Base-by-base conservation (phyloP, 2,797 vertebrate genomes). In the Gymnodraco acuticeps region DNA sequence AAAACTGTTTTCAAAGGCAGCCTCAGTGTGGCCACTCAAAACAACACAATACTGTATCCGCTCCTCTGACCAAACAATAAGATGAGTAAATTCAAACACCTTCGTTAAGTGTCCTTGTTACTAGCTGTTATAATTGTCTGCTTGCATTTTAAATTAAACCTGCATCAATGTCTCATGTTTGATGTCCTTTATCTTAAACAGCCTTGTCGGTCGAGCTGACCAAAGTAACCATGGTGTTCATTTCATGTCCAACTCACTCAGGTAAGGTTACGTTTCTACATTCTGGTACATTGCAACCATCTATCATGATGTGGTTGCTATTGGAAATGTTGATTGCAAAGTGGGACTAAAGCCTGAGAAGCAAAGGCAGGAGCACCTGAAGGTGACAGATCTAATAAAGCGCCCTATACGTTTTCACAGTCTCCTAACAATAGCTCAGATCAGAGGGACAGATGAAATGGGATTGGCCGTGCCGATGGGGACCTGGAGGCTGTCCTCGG, bases 301-400 rank as follows among this genome's bases (percentile, higher is more conserved):
- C 87, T 42, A 83, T 94, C 87, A 85, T 83, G 75, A 87, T 91
- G 91, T 85, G 69, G 70, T 73, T 59, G 72, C 65, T 41, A 60
- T 81, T 70, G 79, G 84, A 91, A 79, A 66, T 73, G 55, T 70
- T 85, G 91, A 90, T 92, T 91, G 87, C 51, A 17, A 85, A 82
- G 58, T 64, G 77, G 72, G 72, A 87, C 80, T 92, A 89, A 92
- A 85, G 82, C 55, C 66, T 20, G 55, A 67, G 72, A 88, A 70
- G 70, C 54, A 55, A 73, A 56, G 59, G 62, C 55, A 67, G 41
- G 51, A 77, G 72, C 56, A 74, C 58, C 64, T 45, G 70, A 75
- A 41, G 82, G 70, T 78, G 87, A 87, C 73, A 82, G 77, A 78
- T 90, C 73, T 83, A 88, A 89, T 79, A 70, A 79, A 79, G 69